Percentiles rank a stretch among this genome's conserved stretches.
Conservation (phyloP, 2,888 invertebrate genomes). For the Scrobipalpa costella region DNA sequence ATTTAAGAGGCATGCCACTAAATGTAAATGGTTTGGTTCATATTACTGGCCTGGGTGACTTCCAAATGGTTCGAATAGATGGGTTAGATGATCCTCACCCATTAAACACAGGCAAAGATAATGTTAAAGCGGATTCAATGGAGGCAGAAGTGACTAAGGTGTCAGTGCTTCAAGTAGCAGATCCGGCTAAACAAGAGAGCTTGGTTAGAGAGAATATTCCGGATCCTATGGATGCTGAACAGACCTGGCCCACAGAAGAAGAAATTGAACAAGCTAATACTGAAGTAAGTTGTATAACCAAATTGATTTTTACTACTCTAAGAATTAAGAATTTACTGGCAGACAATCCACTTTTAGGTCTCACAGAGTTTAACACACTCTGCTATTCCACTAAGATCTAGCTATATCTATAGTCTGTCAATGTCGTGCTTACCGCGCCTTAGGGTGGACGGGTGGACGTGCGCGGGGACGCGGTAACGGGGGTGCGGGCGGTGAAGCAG, state of each 20-base stretch:
- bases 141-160: constrained; percentile 61
- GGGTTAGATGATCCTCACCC: constrained; percentile 86
- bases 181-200: constrained; percentile 86
- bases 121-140: constrained; percentile 67
- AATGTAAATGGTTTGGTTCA: constrained; percentile 95
- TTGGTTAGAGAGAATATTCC: constrained; percentile 90
- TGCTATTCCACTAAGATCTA: no score
- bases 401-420: no score
- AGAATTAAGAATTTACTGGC: no score
- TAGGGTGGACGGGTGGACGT: no score
- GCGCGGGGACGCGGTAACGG: no score
- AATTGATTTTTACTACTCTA: no score
- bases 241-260: constrained; percentile 97
- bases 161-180: constrained; percentile 80
- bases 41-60: constrained; percentile 95
- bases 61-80: constrained; percentile 92
- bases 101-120: constrained; percentile 73
- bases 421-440: no score
- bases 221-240: constrained; percentile 96
- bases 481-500: no score
- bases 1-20: constrained; percentile 89
- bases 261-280: constrained; percentile 89
- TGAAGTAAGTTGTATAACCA: no score
- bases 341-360: no score
- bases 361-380: no score